A percentile compares a stretch with the other conserved stretches of the same genome.
phyloP scores from a whole-genome alignment of 2,113 vertebrate species.

The Mobula birostris region DNA sequence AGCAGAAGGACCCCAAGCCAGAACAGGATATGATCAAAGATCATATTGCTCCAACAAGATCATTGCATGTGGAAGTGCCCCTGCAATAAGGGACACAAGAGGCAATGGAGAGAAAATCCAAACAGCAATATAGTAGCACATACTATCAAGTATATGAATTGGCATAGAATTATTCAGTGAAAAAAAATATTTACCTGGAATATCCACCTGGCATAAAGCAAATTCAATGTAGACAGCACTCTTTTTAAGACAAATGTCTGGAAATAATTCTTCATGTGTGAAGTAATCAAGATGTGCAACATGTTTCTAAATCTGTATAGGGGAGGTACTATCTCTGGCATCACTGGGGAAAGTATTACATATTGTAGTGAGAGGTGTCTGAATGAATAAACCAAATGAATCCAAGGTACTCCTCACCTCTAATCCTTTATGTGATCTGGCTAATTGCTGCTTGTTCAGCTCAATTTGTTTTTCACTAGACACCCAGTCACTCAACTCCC shows the following conservation, averaged over 20 bases:
- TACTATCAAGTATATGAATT: not conserved
- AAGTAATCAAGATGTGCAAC: not conserved
- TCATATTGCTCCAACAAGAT: not conserved
- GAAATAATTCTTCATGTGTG: not conserved
- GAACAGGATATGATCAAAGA: not conserved
- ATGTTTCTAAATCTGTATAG: not conserved
- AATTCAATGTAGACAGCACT: not conserved
- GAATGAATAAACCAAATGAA: no score
- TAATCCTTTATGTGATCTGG: not conserved
- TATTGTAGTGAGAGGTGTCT: no score
- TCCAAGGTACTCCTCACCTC: no score
- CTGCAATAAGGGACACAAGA: not conserved
- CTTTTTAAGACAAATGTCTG: not conserved
- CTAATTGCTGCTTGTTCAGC: not conserved
- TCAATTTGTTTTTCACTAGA: not conserved
- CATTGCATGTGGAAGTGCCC: not conserved
- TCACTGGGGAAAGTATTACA: not conserved
- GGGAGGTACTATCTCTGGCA: no score
- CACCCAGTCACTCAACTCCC: not conserved
- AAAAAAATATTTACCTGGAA: not conserved
- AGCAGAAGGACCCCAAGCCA: not conserved
- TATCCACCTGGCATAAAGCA: not conserved
- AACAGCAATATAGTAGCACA: not conserved
- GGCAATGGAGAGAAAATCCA: not conserved
- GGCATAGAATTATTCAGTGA: not conserved